phyloP scores from a whole-genome alignment of 1,140 invertebrate genomes.

The Diorhabda sublineata region DNA sequence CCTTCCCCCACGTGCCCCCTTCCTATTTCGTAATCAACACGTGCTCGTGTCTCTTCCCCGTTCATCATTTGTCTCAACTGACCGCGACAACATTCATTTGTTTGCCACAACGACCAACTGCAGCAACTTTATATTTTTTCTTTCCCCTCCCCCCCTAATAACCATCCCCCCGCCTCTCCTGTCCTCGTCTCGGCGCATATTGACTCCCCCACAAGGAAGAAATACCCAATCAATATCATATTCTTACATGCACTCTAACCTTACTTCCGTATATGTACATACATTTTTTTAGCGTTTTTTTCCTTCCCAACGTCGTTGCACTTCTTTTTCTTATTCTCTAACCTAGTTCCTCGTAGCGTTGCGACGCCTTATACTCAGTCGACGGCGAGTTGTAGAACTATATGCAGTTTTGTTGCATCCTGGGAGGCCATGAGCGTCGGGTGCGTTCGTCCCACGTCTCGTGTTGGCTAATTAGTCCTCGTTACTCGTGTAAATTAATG shows the following conservation, averaged over 20 bases:
- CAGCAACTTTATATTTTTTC: conserved; percentile 28
- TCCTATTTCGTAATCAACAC: conserved; percentile 14
- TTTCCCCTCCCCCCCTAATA: conserved; percentile 6
- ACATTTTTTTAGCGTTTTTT: conserved; percentile 46
- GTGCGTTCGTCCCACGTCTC: conserved; percentile 4
- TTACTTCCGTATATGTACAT: conserved; percentile 47
- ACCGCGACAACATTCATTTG: conserved; percentile 25
- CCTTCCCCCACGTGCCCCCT: background rate
- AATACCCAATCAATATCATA: conserved; percentile 49
- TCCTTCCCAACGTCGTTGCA: conserved; percentile 38
- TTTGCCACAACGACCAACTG: conserved; percentile 27
- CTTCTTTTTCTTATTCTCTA: conserved; percentile 47
- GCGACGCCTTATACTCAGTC: conserved; percentile 38
- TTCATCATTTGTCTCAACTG: conserved; percentile 20
- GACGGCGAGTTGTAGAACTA: conserved; percentile 46
- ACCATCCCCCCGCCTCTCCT: conserved; percentile 12
- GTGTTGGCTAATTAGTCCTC: conserved; percentile 21
- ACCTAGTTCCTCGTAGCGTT: conserved; percentile 43
- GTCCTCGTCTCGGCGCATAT: conserved; percentile 7
- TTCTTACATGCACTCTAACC: conserved; percentile 45
- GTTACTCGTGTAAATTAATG: conserved; percentile 21
- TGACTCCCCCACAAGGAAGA: conserved; percentile 24
- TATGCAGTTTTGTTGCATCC: conserved; percentile 36
- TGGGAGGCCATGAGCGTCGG: conserved; percentile 7
- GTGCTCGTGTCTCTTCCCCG: conserved; percentile 10